These are phyloP conservation scores for Aplochiton taeniatus DNA, from an alignment of 2,797 vertebrate species.

Conservation along the genomic window DNA sequence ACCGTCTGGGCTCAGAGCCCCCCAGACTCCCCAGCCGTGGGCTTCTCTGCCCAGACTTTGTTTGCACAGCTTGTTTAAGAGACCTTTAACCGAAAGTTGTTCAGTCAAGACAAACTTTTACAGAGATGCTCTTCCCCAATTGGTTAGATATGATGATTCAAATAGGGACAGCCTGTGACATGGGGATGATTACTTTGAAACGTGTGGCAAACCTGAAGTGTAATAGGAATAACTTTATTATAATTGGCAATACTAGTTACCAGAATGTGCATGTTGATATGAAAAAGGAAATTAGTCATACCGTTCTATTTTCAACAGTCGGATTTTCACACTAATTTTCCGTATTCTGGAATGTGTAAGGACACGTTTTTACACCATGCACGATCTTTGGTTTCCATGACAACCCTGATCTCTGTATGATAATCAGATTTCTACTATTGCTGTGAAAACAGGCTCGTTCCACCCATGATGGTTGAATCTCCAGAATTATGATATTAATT, in stretches of 20 bases:
- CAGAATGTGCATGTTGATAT: neutral
- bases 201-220: too few species aligned
- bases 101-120: slow-evolving; percentile 14
- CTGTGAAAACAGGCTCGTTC: slow-evolving; percentile 66
- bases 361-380: slow-evolving; percentile 59
- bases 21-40: slow-evolving; percentile 7
- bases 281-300: slow-evolving; percentile 41
- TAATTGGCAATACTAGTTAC: too few species aligned
- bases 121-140: neutral
- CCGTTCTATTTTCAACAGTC: slow-evolving; percentile 62
- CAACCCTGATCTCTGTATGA: slow-evolving; percentile 74
- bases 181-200: too few species aligned
- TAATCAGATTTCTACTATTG: slow-evolving; percentile 74
- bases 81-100: slow-evolving; percentile 8
- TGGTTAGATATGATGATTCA: too few species aligned
- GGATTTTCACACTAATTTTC: slow-evolving; percentile 72
- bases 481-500: slow-evolving; percentile 57
- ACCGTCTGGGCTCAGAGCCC: slow-evolving; percentile 16
- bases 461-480: slow-evolving; percentile 41
- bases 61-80: slow-evolving; percentile 23
- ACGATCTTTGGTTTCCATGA: slow-evolving; percentile 77
- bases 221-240: too few species aligned
- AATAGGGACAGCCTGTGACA: too few species aligned
- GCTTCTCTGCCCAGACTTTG: slow-evolving; percentile 21
- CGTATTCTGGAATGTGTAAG: slow-evolving; percentile 68